Conservation (phyloP, 1,140 invertebrate species). For the Hylyphantes graminicola region DNA sequence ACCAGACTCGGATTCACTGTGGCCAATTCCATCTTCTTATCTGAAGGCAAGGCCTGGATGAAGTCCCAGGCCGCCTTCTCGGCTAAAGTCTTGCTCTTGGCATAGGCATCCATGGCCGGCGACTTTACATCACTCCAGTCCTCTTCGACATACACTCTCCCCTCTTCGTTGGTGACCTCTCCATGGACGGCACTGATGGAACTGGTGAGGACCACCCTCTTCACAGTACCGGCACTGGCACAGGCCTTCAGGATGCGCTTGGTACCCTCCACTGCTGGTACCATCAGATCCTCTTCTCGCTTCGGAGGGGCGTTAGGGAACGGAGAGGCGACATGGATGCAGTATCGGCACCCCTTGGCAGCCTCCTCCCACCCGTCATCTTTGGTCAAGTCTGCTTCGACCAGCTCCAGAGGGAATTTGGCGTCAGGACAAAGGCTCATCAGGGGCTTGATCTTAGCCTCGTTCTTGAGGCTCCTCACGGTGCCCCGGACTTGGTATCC, state of each 20-base stretch:
- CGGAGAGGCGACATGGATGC: conserved; percentile 74
- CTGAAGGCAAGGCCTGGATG: conserved; percentile 68
- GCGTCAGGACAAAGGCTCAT: conserved; percentile 68
- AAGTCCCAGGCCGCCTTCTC: conserved; percentile 75
- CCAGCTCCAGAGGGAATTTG: conserved; percentile 69
- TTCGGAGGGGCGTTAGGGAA: conserved; percentile 68
- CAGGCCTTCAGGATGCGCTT: conserved; percentile 71
- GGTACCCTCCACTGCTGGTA: conserved; percentile 74
- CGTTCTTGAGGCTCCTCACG: conserved; percentile 70
- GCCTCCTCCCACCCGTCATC: conserved; percentile 68
- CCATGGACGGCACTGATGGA: conserved; percentile 72
- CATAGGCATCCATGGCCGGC: conserved; percentile 68
- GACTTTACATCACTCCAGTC: conserved; percentile 70
- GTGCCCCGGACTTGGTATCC: conserved; percentile 72
- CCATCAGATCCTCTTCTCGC: conserved; percentile 69
- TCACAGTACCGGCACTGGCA: conserved; percentile 68
- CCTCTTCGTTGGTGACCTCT: conserved; percentile 64
- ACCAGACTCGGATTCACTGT: conserved; percentile 72
- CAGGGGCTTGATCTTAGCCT: conserved; percentile 67
- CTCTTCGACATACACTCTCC: conserved; percentile 70
- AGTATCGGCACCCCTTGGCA: conserved; percentile 70
- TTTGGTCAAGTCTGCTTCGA: conserved; percentile 69
- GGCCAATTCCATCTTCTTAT: conserved; percentile 71
- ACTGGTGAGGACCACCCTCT: conserved; percentile 73
- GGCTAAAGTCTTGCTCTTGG: conserved; percentile 72